A percentile compares a stretch with the other conserved stretches of the same genome.
These are phyloP conservation scores for Choreutis nemorana DNA, from an alignment of 2,888 invertebrate species.

Conservation along the genomic window DNA sequence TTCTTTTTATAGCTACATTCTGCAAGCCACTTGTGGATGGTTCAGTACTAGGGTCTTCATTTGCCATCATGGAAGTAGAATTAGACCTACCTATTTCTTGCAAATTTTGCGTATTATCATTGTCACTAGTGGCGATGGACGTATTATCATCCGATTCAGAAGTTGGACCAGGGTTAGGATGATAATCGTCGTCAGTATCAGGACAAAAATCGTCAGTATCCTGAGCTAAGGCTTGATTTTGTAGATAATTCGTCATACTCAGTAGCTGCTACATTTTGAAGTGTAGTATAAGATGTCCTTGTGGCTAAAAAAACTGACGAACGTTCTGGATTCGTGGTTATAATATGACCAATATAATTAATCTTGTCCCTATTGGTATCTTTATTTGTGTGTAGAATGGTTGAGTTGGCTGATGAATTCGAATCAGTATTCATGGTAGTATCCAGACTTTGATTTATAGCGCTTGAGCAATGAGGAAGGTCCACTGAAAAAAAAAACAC, in stretches of 20 bases:
- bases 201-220: conserved; percentile 8
- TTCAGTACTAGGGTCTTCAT: too few relatives aligned
- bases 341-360: conserved; percentile 5
- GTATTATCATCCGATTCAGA: conserved; percentile 5
- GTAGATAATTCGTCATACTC: conserved; percentile 5
- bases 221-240: conserved; percentile 6
- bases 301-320: conserved; percentile 5
- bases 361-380: conserved; percentile 5
- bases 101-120: conserved; percentile 5
- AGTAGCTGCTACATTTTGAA: conserved; percentile 7
- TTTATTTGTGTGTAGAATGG: conserved; percentile 5
- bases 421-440: too few relatives aligned
- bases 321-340: conserved; percentile 6
- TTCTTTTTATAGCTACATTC: too few relatives aligned
- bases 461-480: too few relatives aligned
- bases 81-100: conserved; percentile 5
- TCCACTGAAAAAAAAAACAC: too few relatives aligned
- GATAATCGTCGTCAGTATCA: conserved; percentile 7
- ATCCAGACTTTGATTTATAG: too few relatives aligned
- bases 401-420: conserved; percentile 1
- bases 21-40: too few relatives aligned
- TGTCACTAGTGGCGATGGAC: conserved; percentile 6
- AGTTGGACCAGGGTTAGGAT: conserved; percentile 6
- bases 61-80: conserved; percentile 6
- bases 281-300: conserved; percentile 6